A percentile compares a stretch with the other conserved stretches of the same genome.
Conservation (phyloP, 2,797 vertebrate species). For the Acanthiza pusilla region DNA sequence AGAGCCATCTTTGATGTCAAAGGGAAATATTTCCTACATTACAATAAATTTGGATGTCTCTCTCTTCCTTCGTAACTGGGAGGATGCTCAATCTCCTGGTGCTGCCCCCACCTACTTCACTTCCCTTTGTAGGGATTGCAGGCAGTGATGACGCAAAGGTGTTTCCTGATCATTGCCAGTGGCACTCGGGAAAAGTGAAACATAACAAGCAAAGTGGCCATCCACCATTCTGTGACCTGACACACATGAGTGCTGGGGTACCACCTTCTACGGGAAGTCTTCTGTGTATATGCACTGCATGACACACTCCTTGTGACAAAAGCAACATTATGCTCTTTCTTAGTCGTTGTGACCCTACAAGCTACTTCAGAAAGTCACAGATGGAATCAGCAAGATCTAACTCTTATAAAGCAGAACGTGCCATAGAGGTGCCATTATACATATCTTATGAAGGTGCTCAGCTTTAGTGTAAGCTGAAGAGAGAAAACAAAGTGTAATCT, state of each 20-base stretch:
- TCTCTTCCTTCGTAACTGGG: background rate
- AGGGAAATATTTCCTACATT: accelerated
- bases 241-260: background rate
- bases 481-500: background rate
- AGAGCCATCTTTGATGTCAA: background rate
- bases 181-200: background rate
- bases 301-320: background rate
- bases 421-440: background rate
- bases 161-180: background rate
- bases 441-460: background rate
- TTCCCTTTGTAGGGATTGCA: background rate
- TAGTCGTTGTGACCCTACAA: background rate
- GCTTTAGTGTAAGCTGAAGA: background rate
- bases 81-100: background rate
- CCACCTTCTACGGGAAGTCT: background rate
- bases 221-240: background rate
- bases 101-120: background rate
- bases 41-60: background rate
- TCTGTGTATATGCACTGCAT: background rate
- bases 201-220: background rate
- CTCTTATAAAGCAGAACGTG: background rate
- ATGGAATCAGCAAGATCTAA: background rate
- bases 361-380: background rate
- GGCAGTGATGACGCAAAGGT: background rate
- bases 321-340: background rate